These are phyloP conservation scores for Calameuta filiformis DNA, from an alignment of 2,888 invertebrate genomes.

Conservation along the genomic window DNA sequence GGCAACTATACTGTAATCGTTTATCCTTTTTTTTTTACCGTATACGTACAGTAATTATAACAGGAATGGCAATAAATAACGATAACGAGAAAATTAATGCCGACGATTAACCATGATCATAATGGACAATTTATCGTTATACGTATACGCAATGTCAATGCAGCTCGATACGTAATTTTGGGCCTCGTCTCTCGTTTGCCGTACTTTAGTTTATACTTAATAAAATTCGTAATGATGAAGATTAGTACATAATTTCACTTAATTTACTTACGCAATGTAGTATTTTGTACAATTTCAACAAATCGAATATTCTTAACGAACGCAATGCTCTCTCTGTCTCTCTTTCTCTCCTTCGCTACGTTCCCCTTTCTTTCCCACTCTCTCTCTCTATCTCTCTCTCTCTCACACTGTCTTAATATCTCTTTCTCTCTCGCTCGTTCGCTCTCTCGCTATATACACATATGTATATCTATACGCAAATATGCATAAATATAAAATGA, in stretches of 20 bases:
- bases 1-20: conserved; percentile 17
- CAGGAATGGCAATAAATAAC: background rate
- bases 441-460: background rate
- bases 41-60: background rate
- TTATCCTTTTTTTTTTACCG: background rate
- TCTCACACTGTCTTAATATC: no score
- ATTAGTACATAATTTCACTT: conserved; percentile 17
- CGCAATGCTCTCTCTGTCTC: conserved; percentile 9
- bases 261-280: conserved; percentile 12
- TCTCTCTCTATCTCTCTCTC: background rate
- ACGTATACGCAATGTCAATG: conserved; percentile 8
- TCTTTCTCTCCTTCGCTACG: no score
- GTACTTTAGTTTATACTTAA: conserved; percentile 8
- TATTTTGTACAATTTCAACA: conserved; percentile 26
- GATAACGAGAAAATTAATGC: conserved; percentile 3
- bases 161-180: conserved; percentile 18
- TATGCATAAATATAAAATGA: background rate
- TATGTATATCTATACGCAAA: background rate
- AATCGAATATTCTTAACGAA: conserved; percentile 23
- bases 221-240: conserved; percentile 20
- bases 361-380: no score
- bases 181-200: conserved; percentile 6
- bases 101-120: conserved; percentile 4
- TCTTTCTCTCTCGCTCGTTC: background rate
- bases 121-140: conserved; percentile 3